Evolutionary conservation across 2,797 vertebrate species (phyloP), one percentile per base, ranked within the genome.

Genomic region (Cossypha caffra): DNA sequence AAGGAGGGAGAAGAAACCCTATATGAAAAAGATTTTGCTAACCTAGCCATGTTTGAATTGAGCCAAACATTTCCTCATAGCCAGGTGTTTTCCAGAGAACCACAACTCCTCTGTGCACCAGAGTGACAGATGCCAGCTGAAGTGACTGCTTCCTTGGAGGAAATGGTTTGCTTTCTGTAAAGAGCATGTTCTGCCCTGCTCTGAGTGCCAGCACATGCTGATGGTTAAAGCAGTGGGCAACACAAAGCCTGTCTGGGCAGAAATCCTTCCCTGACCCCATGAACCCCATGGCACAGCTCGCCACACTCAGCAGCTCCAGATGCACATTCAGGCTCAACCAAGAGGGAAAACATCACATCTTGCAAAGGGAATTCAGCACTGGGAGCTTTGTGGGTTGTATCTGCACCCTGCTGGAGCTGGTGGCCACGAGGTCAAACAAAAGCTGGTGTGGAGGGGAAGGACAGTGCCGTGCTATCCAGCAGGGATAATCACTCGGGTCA

Each of bases 241-340:
- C 9, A 47, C 35, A 42, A 72, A 90, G 24, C 9, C 33, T 50
- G 75, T 50, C 28, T 17, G 58, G 52, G 26, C 29, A 95, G 69
- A 75, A 92, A 35, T 48, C 51, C 37, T 72, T 26, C 54, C 40
- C 48, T 8, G 9, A 16, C 35, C 54, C 42, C 50, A 6, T 0
- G 0, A 31, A 77, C 13, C 37, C 52, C 5, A 51, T 23, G 43
- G 57, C 24, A 19, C 63, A 64, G 15, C 45, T 63, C n/a, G 9
- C 20, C 59, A 24, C 37, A 13, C 12, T 3, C 43, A 50, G 59
- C 5, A 24, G 10, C 55, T 54, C 57, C 0, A 10, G 0, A 1
- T 31, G 33, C 1, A 1, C 1, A 0, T 16, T 63, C 38, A 43
- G 42, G 13, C 63, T 69, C 52, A 38, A 4, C 52, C 1, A 0